These are phyloP conservation scores for Tridacna gigas DNA, from an alignment of 2,888 invertebrate genomes.

Conservation along the genomic window DNA sequence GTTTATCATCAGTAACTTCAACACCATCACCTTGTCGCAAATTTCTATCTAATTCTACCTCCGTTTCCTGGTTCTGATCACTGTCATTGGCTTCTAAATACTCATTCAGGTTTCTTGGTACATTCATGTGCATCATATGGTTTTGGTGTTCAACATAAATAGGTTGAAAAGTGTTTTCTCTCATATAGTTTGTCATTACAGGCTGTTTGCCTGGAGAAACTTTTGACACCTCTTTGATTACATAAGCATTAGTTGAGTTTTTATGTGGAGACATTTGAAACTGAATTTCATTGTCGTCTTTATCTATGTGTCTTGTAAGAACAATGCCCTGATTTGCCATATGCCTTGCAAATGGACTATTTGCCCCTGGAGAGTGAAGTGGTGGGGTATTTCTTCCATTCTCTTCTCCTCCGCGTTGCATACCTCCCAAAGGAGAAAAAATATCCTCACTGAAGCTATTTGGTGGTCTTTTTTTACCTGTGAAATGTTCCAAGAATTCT, in stretches of 20 bases:
- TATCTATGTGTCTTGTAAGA: slow-evolving; percentile 13
- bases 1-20: slow-evolving; percentile 20
- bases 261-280: slow-evolving; percentile 52
- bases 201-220: slow-evolving; percentile 18
- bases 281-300: slow-evolving; percentile 35
- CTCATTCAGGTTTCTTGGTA: slow-evolving; percentile 54
- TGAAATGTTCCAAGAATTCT: slow-evolving; percentile 62
- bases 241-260: not conserved
- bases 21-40: slow-evolving; percentile 52
- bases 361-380: slow-evolving; percentile 50
- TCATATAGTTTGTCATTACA: slow-evolving; percentile 4
- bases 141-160: slow-evolving; percentile 35
- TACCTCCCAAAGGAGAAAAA: slow-evolving; percentile 53
- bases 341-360: slow-evolving; percentile 42
- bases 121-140: slow-evolving; percentile 16
- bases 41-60: not conserved
- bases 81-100: slow-evolving; percentile 20
- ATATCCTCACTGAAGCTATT: slow-evolving; percentile 37
- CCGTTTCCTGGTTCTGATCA: not conserved
- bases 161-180: slow-evolving; percentile 41
- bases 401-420: not conserved
- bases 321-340: not conserved
- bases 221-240: not conserved
- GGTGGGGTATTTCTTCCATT: slow-evolving; percentile 43
- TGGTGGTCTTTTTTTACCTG: slow-evolving; percentile 42